These are phyloP conservation scores for Dipodomys stephensi DNA, from an alignment of 2,113 vertebrate genomes.

Conservation along the genomic window DNA sequence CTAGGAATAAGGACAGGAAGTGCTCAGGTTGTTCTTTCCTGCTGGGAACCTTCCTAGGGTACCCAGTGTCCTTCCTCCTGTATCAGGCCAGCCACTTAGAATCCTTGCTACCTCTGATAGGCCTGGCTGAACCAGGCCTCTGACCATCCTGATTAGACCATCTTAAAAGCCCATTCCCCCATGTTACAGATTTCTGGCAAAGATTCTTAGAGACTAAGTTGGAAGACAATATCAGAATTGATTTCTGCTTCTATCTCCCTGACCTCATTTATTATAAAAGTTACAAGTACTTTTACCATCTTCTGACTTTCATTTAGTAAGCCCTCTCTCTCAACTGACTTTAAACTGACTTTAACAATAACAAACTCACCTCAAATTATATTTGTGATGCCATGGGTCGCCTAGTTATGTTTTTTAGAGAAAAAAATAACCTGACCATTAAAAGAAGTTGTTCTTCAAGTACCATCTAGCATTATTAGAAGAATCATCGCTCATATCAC, in stretches of 20 bases:
- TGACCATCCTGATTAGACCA: too few species aligned
- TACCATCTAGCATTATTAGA: constrained; percentile 14
- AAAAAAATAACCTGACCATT: not conserved
- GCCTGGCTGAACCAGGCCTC: too few species aligned
- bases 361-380: not conserved
- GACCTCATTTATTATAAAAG: constrained; percentile 20
- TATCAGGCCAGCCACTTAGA: not conserved
- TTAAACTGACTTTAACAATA: constrained; percentile 32
- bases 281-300: not conserved
- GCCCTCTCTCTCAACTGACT: constrained; percentile 35
- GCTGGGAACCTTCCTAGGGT: not conserved
- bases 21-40: not conserved
- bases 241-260: not conserved
- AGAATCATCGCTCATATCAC: not conserved
- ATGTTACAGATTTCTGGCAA: constrained; percentile 14
- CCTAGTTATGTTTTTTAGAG: not conserved
- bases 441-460: constrained; percentile 23
- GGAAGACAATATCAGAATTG: not conserved
- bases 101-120: too few species aligned
- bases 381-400: not conserved
- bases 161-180: not conserved
- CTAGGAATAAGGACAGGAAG: not conserved
- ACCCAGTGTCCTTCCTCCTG: not conserved
- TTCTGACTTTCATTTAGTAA: not conserved
- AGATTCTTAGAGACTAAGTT: not conserved